Base-by-base conservation (phyloP, 64 coral and sea anemone genomes). In the Cladopsammia gracilis region DNA sequence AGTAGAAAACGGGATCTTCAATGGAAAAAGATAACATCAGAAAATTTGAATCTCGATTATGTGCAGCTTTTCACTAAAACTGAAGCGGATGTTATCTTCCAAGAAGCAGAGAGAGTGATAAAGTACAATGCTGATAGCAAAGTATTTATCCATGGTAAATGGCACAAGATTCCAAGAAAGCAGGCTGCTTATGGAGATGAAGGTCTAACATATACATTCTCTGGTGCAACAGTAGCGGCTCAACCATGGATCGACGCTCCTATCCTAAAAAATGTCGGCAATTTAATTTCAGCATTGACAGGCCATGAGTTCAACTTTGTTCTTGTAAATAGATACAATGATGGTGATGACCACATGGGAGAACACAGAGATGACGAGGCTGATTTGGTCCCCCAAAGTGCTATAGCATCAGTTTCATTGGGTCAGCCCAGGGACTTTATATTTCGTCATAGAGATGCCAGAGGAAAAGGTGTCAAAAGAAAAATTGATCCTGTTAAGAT, bases 281-380 rank as follows among this genome's bases (percentile, higher is more conserved):
- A 94, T 57, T 12, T 91, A 7, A 54, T 98, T 34, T 22, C 76
- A 25, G 62, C 74, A 14, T 47, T 80, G 25, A 91, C 92, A 48
- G 62, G 45, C 48, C 88, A 79, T 15, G 47, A 24, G 44, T 98
- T 98, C 81, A 98, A 98, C 76, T 98, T 98, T 91, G 96, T 98
- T 45, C 92, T 98, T 67, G 87, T 98, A 50, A 98, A 98, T 82
- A 89, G 96, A 20, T 98, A 98, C 75, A 94, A 98, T 22, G 96
- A 98, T 77, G 96, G 96, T 24, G 87, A 59, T 69, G 96, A 98
- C 68, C 92, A 98, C 20, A 98, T 98, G n/a, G 96, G 96, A 25
- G 96, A 98, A 59, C 96, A 98, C 22, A 85, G 88, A 74, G 96
- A 98, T 88, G 92, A 98, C 25, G 96, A 98, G 25, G 22, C 53